Evolutionary conservation across 2,797 vertebrate genomes (phyloP).

Genomic region (Spinus pinus): DNA sequence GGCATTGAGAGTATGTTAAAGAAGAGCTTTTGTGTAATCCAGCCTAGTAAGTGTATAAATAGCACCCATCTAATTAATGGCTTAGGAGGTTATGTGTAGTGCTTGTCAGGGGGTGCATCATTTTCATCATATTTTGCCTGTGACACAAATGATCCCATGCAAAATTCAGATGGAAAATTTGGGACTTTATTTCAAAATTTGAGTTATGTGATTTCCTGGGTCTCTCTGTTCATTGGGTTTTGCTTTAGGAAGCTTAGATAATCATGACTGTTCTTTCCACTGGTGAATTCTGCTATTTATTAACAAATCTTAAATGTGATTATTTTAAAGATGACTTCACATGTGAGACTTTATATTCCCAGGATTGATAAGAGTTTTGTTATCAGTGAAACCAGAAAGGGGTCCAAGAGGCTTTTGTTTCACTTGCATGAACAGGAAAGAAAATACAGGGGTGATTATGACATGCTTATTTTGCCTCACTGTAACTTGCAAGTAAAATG

Average conservation of each 20-base stretch:
- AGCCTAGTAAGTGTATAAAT: slow-evolving; percentile 16
- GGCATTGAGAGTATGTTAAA: neutral
- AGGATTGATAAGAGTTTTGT: neutral
- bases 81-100: neutral
- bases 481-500: neutral
- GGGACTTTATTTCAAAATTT: neutral
- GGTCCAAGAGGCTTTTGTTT: neutral
- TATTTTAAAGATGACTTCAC: neutral
- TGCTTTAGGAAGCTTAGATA: neutral
- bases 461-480: neutral
- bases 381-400: neutral
- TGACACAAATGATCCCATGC: neutral
- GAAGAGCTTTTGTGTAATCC: slow-evolving; percentile 42
- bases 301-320: neutral
- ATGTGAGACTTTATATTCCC: neutral
- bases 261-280: neutral
- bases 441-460: neutral
- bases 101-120: neutral
- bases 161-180: neutral
- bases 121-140: neutral
- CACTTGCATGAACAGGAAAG: neutral
- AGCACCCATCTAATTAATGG: slow-evolving; percentile 6
- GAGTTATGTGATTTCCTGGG: neutral
- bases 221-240: neutral
- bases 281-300: neutral